phyloP scores from a whole-genome alignment of 2,888 invertebrate species.

The Tromatobia lineatoria region DNA sequence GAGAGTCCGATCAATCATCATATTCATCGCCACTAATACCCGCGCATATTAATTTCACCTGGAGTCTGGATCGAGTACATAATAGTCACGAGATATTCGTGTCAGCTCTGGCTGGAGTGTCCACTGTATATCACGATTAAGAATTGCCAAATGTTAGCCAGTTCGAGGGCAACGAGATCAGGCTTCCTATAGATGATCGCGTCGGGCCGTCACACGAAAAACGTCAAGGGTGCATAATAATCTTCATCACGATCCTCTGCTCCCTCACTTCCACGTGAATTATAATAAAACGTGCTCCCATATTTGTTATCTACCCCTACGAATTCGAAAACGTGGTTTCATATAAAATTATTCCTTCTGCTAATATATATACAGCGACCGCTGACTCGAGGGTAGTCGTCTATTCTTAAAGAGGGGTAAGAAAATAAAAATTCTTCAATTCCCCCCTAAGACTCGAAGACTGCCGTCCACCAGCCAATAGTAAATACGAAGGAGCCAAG shows the following conservation, averaged over 20 bases:
- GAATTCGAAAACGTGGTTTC: not conserved
- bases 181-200: slow-evolving; percentile 31
- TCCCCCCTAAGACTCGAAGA: slow-evolving; percentile 16
- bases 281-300: not conserved
- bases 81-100: slow-evolving; percentile 55
- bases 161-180: slow-evolving; percentile 15
- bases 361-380: not conserved
- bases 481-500: slow-evolving; percentile 37
- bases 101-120: slow-evolving; percentile 31
- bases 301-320: not conserved
- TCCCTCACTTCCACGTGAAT: not conserved
- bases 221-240: slow-evolving; percentile 61
- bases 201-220: slow-evolving; percentile 23
- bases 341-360: not conserved
- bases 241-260: slow-evolving; percentile 27
- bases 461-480: slow-evolving; percentile 26
- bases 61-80: slow-evolving; percentile 38
- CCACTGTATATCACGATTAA: slow-evolving; percentile 15
- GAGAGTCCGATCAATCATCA: slow-evolving; percentile 59
- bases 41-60: slow-evolving; percentile 62
- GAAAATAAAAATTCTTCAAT: slow-evolving; percentile 43
- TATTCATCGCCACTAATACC: slow-evolving; percentile 63
- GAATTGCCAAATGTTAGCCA: slow-evolving; percentile 47
- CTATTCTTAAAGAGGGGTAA: slow-evolving; percentile 26
- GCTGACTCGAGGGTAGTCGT: slow-evolving; percentile 10